Evolutionary conservation across 1,140 invertebrate species (phyloP).

Genomic region (Colletes gigas): DNA sequence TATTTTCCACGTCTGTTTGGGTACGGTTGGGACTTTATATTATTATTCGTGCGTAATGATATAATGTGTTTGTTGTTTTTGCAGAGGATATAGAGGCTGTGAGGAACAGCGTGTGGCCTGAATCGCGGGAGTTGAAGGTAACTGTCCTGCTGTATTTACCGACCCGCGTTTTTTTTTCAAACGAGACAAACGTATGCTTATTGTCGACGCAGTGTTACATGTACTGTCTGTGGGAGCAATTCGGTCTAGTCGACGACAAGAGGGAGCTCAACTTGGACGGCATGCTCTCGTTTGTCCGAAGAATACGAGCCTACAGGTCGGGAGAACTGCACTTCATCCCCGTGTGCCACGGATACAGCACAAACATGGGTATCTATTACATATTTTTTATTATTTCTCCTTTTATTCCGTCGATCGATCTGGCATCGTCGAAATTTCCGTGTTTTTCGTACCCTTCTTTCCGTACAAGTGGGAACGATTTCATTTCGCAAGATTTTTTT

Average conservation of each 20-base stretch:
- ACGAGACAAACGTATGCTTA: background rate
- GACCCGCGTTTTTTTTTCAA: background rate
- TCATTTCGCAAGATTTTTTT: too few relatives aligned
- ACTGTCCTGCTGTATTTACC: slow-evolving; percentile 18
- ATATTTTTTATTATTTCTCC: slow-evolving; percentile 44
- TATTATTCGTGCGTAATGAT: background rate
- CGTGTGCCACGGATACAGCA: slow-evolving; percentile 74
- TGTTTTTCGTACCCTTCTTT: background rate
- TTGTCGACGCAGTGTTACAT: slow-evolving; percentile 72
- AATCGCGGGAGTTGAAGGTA: slow-evolving; percentile 72
- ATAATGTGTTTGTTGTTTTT: slow-evolving; percentile 15
- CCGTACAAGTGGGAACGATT: background rate
- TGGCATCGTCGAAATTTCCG: slow-evolving; percentile 44
- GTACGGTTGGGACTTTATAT: too few relatives aligned
- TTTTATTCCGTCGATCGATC: slow-evolving; percentile 47
- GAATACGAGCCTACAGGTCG: slow-evolving; percentile 74
- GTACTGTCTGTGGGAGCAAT: slow-evolving; percentile 77
- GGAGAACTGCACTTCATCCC: slow-evolving; percentile 71
- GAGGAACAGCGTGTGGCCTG: slow-evolving; percentile 72
- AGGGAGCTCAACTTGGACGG: slow-evolving; percentile 72
- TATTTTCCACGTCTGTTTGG: too few relatives aligned
- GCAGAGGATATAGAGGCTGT: slow-evolving; percentile 75
- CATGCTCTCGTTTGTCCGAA: slow-evolving; percentile 77
- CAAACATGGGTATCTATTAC: slow-evolving; percentile 70
- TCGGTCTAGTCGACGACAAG: slow-evolving; percentile 74